These are phyloP conservation scores for Globicephala melas DNA, from an alignment of 2,113 vertebrate species.

Conservation along the genomic window DNA sequence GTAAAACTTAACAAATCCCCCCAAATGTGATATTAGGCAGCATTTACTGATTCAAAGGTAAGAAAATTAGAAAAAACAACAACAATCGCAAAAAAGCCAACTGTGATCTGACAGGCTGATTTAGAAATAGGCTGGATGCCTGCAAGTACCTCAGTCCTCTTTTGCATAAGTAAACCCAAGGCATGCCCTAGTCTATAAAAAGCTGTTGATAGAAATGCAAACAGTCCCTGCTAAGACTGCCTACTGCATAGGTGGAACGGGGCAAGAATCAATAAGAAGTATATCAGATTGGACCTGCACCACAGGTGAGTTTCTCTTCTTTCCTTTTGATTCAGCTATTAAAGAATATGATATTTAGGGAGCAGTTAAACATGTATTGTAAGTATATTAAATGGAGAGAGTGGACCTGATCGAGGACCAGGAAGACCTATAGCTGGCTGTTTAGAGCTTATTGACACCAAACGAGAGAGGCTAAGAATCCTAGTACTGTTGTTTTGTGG, in stretches of 20 bases:
- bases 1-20: neutral
- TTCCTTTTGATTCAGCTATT: neutral
- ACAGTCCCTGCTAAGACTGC: constrained; percentile 72
- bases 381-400: neutral
- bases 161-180: constrained; percentile 33
- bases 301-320: constrained; percentile 53
- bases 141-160: neutral
- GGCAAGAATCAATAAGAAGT: constrained; percentile 35
- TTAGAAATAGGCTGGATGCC: neutral
- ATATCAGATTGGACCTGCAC: constrained; percentile 39
- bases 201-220: constrained; percentile 68
- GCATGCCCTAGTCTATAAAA: constrained; percentile 76
- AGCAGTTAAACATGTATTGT: neutral
- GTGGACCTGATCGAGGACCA: neutral
- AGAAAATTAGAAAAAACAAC: neutral
- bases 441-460: neutral
- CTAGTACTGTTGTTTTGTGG: neutral
- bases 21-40: neutral
- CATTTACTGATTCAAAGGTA: neutral
- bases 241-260: constrained; percentile 71
- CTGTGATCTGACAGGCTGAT: neutral
- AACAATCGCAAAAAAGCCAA: neutral
- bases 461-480: neutral
- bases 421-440: neutral
- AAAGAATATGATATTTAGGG: neutral